Conservation (phyloP, 2,888 invertebrate species). For the Temnothorax rugatulus region DNA sequence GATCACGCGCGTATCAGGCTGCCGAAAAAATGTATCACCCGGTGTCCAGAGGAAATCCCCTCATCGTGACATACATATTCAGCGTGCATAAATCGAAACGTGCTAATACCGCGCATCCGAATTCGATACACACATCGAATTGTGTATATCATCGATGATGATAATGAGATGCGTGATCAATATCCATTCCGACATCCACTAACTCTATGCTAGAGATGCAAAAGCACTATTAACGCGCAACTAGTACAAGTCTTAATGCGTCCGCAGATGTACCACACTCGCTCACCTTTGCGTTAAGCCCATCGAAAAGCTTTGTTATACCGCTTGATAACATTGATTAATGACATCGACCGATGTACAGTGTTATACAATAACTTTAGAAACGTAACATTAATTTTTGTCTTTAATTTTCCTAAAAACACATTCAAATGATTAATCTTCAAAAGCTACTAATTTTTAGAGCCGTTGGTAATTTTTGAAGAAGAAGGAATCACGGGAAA, state of each 20-base stretch:
- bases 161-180: slow-evolving; percentile 38
- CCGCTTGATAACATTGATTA: neutral
- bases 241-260: slow-evolving; percentile 31
- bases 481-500: neutral
- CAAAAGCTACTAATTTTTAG: neutral
- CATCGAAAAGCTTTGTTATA: neutral
- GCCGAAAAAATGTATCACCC: slow-evolving; percentile 14
- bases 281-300: neutral
- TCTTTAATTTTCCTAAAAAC: neutral
- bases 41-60: neutral
- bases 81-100: neutral
- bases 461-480: neutral
- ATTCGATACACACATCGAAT: neutral
- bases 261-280: slow-evolving; percentile 34
- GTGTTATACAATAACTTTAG: neutral
- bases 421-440: neutral
- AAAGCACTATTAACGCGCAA: slow-evolving; percentile 58
- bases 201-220: slow-evolving; percentile 61
- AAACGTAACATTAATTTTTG: neutral
- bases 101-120: neutral
- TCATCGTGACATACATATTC: slow-evolving; percentile 24
- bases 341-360: neutral
- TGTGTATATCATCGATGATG: slow-evolving; percentile 41
- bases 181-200: slow-evolving; percentile 64
- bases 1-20: neutral